Conservation (phyloP, 2,888 invertebrate genomes). For the Chalcis sispes region DNA sequence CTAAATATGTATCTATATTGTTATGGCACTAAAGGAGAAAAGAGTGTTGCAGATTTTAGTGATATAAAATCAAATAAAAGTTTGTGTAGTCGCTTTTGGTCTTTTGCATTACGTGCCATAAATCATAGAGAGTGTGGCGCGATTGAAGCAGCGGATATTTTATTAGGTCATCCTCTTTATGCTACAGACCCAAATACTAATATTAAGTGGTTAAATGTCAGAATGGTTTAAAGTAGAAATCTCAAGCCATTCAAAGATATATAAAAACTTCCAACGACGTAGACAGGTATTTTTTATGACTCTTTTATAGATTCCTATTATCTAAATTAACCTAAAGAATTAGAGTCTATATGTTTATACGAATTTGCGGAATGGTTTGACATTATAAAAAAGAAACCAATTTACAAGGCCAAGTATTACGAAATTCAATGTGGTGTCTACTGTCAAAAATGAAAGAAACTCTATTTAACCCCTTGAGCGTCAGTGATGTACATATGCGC, state of each 20-base stretch:
- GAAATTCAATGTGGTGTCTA: neutral
- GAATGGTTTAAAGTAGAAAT: constrained; percentile 52
- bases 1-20: constrained; percentile 66
- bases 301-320: neutral
- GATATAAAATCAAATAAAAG: constrained; percentile 65
- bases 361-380: constrained; percentile 57
- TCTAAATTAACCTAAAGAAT: neutral
- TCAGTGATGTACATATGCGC: no score
- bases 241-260: constrained; percentile 51
- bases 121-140: constrained; percentile 67
- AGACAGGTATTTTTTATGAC: neutral
- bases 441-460: constrained; percentile 43
- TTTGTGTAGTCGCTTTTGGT: constrained; percentile 63
- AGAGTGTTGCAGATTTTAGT: constrained; percentile 60
- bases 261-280: constrained; percentile 29
- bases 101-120: constrained; percentile 63
- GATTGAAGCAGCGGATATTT: constrained; percentile 67
- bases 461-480: no score
- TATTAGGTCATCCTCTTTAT: constrained; percentile 63
- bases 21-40: constrained; percentile 66
- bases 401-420: neutral
- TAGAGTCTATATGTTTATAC: neutral
- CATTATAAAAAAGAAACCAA: constrained; percentile 14
- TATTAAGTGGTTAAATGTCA: constrained; percentile 67
- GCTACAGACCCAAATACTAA: constrained; percentile 67